A percentile compares a stretch with the other conserved stretches of the same genome.
Conservation (phyloP, 2,888 invertebrate species). For the Dynastes hyllus region DNA sequence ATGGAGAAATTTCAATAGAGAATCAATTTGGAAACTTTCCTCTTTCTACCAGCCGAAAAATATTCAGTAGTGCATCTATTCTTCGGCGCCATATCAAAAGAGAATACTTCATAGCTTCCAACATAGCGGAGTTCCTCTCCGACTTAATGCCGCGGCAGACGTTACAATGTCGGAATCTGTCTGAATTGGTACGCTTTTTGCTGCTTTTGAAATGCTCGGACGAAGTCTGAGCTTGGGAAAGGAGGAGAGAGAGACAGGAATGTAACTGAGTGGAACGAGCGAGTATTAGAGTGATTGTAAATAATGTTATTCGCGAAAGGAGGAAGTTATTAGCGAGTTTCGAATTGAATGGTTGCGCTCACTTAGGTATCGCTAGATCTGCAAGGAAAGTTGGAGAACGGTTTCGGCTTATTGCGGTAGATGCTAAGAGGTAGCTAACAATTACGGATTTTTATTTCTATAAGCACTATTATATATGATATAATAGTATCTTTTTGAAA, state of each 20-base stretch:
- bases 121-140: too few relatives aligned
- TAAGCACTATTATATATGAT: too few relatives aligned
- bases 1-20: constrained; percentile 39
- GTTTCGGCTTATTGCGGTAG: too few relatives aligned
- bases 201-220: neutral
- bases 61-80: constrained; percentile 29
- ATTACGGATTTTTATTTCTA: too few relatives aligned
- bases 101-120: constrained; percentile 6
- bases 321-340: too few relatives aligned
- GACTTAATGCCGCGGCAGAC: constrained; percentile 6
- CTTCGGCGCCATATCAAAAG: constrained; percentile 26
- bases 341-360: too few relatives aligned
- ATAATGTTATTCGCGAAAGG: neutral
- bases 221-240: neutral
- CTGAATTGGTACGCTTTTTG: neutral
- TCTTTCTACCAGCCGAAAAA: constrained; percentile 1
- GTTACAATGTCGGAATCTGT: constrained; percentile 7
- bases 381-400: too few relatives aligned
- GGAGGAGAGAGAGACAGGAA: neutral
- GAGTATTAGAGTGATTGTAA: neutral
- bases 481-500: too few relatives aligned
- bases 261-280: neutral
- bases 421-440: too few relatives aligned
- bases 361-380: too few relatives aligned
- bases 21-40: constrained; percentile 40